Evolutionary conservation across 2,797 vertebrate species (phyloP).

Genomic region (Eospalax fontanierii): DNA sequence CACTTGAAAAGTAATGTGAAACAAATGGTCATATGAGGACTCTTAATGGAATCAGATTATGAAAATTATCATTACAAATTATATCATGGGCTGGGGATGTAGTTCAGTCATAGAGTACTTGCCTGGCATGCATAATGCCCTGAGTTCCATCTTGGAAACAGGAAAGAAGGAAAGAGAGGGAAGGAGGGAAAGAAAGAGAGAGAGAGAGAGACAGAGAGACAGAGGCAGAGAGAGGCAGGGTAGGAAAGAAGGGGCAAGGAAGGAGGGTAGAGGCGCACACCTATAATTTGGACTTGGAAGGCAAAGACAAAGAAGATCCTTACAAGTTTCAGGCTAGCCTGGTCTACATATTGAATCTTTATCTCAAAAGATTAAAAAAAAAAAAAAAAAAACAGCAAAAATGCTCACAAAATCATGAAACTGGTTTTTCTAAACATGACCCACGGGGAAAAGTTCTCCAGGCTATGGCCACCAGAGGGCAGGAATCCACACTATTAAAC

Average conservation of each 20-base stretch:
- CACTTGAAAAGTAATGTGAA: background rate
- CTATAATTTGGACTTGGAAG: background rate
- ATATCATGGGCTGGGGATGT: background rate
- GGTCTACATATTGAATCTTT: background rate
- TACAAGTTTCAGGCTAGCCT: background rate
- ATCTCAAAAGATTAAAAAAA: background rate
- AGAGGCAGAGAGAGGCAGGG: too few species aligned
- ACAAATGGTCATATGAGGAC: background rate
- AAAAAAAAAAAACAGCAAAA: background rate
- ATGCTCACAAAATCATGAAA: background rate
- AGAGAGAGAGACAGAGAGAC: too few species aligned
- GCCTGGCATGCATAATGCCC: background rate
- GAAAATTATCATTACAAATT: background rate
- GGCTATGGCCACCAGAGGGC: background rate
- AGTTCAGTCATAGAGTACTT: background rate
- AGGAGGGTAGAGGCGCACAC: background rate
- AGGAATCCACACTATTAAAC: too few species aligned
- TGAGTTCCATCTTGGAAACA: background rate
- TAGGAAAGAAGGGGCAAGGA: too few species aligned
- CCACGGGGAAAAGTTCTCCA: background rate
- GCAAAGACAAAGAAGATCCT: background rate
- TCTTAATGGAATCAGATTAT: background rate
- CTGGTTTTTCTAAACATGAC: background rate
- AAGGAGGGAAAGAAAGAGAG: rapidly evolving
- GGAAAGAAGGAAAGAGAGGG: background rate